Conservation (phyloP, 1,140 invertebrate species). For the Oscheius sp. region DNA sequence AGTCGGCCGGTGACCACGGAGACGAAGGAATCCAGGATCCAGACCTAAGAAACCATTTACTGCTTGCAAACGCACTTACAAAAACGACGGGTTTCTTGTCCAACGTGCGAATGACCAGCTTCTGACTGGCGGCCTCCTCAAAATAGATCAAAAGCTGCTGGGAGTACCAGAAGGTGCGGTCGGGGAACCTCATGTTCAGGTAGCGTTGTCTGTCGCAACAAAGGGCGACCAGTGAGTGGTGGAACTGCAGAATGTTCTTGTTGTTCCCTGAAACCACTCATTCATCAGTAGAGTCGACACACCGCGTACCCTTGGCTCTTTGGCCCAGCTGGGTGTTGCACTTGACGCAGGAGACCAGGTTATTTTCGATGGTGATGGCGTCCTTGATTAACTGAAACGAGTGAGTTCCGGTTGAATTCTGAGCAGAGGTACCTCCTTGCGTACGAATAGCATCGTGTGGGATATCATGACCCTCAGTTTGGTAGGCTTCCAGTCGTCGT, state of each 20-base stretch:
- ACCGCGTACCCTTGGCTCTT: slow-evolving; percentile 23
- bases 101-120: slow-evolving; percentile 45
- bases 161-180: slow-evolving; percentile 41
- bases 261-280: too few relatives aligned
- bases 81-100: slow-evolving; percentile 47
- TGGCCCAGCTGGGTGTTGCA: slow-evolving; percentile 37
- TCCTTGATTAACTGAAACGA: neutral
- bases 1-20: slow-evolving; percentile 44
- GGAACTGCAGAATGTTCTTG: neutral
- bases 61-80: slow-evolving; percentile 27
- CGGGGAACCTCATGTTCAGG: slow-evolving; percentile 24
- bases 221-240: slow-evolving; percentile 16
- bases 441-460: slow-evolving; percentile 42
- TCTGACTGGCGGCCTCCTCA: slow-evolving; percentile 49
- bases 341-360: slow-evolving; percentile 21
- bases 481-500: slow-evolving; percentile 42
- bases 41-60: slow-evolving; percentile 30
- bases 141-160: slow-evolving; percentile 47
- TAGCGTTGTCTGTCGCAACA: slow-evolving; percentile 3
- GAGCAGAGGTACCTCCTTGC: slow-evolving; percentile 25
- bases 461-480: slow-evolving; percentile 36
- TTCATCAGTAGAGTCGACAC: too few relatives aligned
- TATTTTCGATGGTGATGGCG: slow-evolving; percentile 3
- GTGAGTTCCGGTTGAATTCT: neutral
- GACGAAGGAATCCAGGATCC: slow-evolving; percentile 54